phyloP scores from a whole-genome alignment of 1,140 invertebrate genomes.

The Calephelis nemesis region DNA sequence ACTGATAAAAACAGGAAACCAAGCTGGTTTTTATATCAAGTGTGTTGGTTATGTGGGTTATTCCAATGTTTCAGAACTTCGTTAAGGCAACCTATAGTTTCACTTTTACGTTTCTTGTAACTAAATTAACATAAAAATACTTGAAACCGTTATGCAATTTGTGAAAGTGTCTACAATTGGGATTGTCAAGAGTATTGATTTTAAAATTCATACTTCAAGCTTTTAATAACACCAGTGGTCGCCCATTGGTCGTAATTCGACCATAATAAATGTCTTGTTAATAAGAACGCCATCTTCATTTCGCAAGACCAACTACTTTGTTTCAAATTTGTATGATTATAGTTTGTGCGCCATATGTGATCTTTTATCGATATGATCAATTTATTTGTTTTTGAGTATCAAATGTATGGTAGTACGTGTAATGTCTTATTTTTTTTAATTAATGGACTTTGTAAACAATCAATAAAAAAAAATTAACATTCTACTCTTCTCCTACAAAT shows the following conservation, averaged over 20 bases:
- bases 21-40: conserved; percentile 6
- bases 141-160: conserved; percentile 16
- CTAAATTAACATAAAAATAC: conserved; percentile 19
- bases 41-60: conserved; percentile 11
- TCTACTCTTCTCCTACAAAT: no score
- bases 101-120: conserved; percentile 9
- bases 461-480: not conserved
- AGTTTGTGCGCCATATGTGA: no score
- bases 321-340: no score
- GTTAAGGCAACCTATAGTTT: not conserved
- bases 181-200: conserved; percentile 15
- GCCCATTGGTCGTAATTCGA: no score
- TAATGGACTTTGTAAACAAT: not conserved
- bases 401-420: no score
- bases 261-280: no score
- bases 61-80: not conserved
- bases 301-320: no score
- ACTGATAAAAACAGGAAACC: conserved; percentile 4
- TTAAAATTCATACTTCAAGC: not conserved
- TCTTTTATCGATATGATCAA: no score
- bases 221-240: not conserved
- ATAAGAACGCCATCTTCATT: no score
- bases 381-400: no score
- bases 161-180: conserved; percentile 9
- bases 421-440: not conserved